Base-by-base conservation (phyloP, 2,113 vertebrate species). In the Zingel zingel region DNA sequence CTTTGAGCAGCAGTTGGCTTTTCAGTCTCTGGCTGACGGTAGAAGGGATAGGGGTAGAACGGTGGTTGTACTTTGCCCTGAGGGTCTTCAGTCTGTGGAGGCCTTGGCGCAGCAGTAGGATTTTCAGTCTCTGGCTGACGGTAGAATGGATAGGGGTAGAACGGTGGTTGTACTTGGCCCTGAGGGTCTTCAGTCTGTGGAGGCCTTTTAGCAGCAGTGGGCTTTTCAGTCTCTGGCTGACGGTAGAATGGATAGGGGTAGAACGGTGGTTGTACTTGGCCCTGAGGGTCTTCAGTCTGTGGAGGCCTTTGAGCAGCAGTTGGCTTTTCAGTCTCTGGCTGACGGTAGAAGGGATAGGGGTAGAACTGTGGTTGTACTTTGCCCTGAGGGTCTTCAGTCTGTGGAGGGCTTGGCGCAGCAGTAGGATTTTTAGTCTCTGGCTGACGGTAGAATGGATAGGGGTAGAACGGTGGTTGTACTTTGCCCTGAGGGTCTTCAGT, bases 121-220 rank as follows among this genome's bases (percentile, higher is more conserved):
- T 39, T 30, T 48, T n/a, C 50, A 12, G 67, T 19, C 25, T 19
- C 6, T 43, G 61, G 74, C 13, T 18, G 23, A 14, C 56, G n/a
- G 30, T 72, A 50, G 27, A n/a, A 33, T 5, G 50, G 71, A 47
- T 47, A 54, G 13, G 65, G 70, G 47, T 75, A 86, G 2, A 23
- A 9, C 0, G 25, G 73, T 1, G 25, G 19, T 5, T 18, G 27
- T 10, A 71, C 50, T 23, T 15, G n/a, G 3, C 27, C n/a, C 4
- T 7, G 6, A 15, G 62, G 11, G 12, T 12, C 13, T 23, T 43
- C 21, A 8, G 62, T 39, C 13, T 45, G 62, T 9, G 3, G 0
- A 45, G 62, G 33, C 21, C 12, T 15, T 45, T 21, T 36, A 23
- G 21, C 13, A 23, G 36, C 36, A 45, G 12, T 23, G 9, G 36